Evolutionary conservation across 2,888 invertebrate species (phyloP).

Genomic region (Gordius sp.): DNA sequence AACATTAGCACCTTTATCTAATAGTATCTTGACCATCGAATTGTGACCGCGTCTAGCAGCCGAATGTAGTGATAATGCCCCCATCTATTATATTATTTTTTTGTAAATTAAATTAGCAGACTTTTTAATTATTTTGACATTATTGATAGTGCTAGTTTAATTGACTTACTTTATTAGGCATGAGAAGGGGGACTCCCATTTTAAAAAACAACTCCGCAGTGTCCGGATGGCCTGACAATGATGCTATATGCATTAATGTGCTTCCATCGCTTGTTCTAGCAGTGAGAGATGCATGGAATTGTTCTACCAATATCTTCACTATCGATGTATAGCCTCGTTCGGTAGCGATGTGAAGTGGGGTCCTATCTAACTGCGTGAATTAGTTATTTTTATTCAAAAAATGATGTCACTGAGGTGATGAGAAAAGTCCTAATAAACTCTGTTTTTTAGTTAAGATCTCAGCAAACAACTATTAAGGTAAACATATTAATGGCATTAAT

Average conservation of each 20-base stretch:
- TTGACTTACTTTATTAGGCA: constrained; percentile 57
- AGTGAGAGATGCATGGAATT: constrained; percentile 82
- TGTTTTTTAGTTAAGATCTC: no score
- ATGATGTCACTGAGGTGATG: no score
- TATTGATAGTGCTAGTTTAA: neutral
- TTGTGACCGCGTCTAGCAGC: constrained; percentile 88
- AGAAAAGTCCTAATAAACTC: no score
- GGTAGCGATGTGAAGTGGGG: constrained; percentile 85
- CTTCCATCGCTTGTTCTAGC: constrained; percentile 84
- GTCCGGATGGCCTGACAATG: constrained; percentile 80
- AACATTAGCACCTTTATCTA: constrained; percentile 83
- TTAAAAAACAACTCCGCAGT: constrained; percentile 93
- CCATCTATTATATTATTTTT: constrained; percentile 40
- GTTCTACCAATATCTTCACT: constrained; percentile 80
- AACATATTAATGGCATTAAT: neutral
- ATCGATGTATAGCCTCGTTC: constrained; percentile 81
- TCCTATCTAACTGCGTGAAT: constrained; percentile 60
- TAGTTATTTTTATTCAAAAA: no score
- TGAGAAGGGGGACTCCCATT: constrained; percentile 88
- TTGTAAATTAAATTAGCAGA: no score
- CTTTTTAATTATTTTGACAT: neutral
- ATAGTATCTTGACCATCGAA: constrained; percentile 72
- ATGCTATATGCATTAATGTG: constrained; percentile 91
- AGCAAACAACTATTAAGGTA: no score
- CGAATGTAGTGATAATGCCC: constrained; percentile 84